Evolutionary conservation across 2,888 invertebrate species (phyloP), one percentile per base, ranked within the genome.

Genomic region (Conus canariensis): DNA sequence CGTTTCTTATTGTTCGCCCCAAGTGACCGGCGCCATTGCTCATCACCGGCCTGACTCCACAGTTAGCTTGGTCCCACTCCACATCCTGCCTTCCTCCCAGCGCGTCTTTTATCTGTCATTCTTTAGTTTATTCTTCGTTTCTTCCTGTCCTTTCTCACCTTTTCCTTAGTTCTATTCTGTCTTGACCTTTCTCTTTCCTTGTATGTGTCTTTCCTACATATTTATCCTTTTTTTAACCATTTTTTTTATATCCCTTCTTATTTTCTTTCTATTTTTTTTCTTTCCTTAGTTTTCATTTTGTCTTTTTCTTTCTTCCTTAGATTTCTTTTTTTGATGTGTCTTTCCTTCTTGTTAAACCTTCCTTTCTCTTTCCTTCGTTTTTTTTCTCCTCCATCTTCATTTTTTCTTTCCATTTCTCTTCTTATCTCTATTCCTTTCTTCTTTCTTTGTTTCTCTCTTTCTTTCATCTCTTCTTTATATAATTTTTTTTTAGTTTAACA

Each of bases 151-250:
- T 56, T 10, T 25, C 9, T 9, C n/a, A n/a, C n/a, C 0, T n/a
- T n/a, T 74, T 74, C 10, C n/a, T 74, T 25, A 7, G 9, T 67
- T 12, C 16, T 56, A 56, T 1, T 45, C 25, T 88, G 7, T 12
- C 25, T 80, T n/a, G 12, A 5, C n/a, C 60, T 16, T 19, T 1
- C 10, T 25, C 56, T 25, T 8, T 25, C 16, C 19, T 45, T 77
- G 60, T 88, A 77, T 82, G 80, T 90, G 67, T 88, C 82, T 90
- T 25, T 45, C n/a, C 16, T 7, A 30, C 59, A 60, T 88, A 77
- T 82, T 64, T 90, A 82, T 88, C 82, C 88, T 70, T 90, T 67
- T 90, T 30, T 30, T 30, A 30, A 30, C 30, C 45, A 87, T 64
- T 90, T 67, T 90, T 83, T n/a, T 88, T 67, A 56, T 8, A 9